These are phyloP conservation scores for Ormia ochracea DNA, from an alignment of 2,888 invertebrate genomes.

Conservation along the genomic window DNA sequence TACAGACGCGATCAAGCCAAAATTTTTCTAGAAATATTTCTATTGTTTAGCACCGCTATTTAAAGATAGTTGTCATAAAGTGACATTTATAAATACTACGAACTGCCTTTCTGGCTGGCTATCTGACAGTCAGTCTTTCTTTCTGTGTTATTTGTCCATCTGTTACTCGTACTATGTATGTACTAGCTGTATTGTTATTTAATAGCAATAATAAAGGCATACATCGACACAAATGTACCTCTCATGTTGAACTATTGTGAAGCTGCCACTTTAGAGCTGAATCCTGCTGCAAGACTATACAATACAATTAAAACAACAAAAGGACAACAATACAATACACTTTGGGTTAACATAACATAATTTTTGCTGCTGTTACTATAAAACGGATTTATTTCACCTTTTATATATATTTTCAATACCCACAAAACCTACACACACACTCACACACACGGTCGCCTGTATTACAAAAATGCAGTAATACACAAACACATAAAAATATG, in stretches of 20 bases:
- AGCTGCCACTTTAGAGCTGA: conserved; percentile 9
- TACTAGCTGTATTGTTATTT: conserved; percentile 27
- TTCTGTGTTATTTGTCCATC: background rate
- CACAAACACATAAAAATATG: too few species aligned
- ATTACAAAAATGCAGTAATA: too few species aligned
- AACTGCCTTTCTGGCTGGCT: background rate
- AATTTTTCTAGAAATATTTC: background rate
- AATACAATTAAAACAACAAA: conserved; percentile 22
- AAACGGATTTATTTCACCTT: conserved; percentile 38
- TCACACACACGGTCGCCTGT: too few species aligned
- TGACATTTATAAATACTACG: background rate
- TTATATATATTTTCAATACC: background rate
- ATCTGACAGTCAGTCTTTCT: background rate
- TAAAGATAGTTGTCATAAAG: too few species aligned
- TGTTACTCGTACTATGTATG: background rate
- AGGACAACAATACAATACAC: conserved; percentile 1
- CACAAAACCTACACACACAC: background rate
- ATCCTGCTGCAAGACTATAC: background rate
- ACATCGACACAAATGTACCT: conserved; percentile 20
- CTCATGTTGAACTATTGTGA: conserved; percentile 15
- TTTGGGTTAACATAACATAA: conserved; percentile 16
- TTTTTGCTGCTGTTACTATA: background rate
- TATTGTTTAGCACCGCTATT: too few species aligned
- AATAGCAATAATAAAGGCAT: conserved; percentile 24
- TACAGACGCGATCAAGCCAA: too few species aligned